Evolutionary conservation across 2,113 vertebrate species (phyloP), one percentile per base, ranked within the genome.

Genomic region (Melanocharis versteri): DNA sequence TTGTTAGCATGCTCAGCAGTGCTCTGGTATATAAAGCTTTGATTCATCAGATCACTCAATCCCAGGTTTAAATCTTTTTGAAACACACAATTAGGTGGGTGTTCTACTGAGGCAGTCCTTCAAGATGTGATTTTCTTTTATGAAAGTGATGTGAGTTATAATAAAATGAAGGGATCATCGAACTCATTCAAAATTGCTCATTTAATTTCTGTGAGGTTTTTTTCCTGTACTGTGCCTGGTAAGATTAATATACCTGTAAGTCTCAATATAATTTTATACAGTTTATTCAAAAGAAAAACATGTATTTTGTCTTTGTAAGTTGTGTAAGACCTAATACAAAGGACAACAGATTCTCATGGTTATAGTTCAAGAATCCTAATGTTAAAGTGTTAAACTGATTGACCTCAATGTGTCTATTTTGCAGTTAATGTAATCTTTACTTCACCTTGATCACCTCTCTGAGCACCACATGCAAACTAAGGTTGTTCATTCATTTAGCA

Each of bases 11-110:
- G 27, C 33, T 91, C 30, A 45, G 47, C 16, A 87, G 35, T n/a
- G 23, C 10, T 68, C 9, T 47, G 26, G 6, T 54, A 54, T 60
- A 62, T 84, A 78, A 91, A 93, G 24, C 33, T 93, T 62, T 58
- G n/a, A 87, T 90, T 95, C 13, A 0, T 68, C 70, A 90, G 82
- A 79, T 78, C 65, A 69, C 57, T 83, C 92, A 79, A 64, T 84
- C 40, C n/a, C 13, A 89, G 17, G 15, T 87, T 95, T 93, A 93
- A 87, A 64, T 83, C 56, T 60, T 89, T 87, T 47, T 85, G 87
- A 94, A 93, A 84, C 48, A 93, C 61, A n/a, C 37, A 83, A 56
- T 97, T 94, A 83, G 27, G 37, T 62, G 27, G 16, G 33, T 92
- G 76, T 72, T 88, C 83, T 83, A 72, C 76, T 83, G 79, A 95